Conservation (phyloP, 2,888 invertebrate genomes). For the Andrena chrysosceles region DNA sequence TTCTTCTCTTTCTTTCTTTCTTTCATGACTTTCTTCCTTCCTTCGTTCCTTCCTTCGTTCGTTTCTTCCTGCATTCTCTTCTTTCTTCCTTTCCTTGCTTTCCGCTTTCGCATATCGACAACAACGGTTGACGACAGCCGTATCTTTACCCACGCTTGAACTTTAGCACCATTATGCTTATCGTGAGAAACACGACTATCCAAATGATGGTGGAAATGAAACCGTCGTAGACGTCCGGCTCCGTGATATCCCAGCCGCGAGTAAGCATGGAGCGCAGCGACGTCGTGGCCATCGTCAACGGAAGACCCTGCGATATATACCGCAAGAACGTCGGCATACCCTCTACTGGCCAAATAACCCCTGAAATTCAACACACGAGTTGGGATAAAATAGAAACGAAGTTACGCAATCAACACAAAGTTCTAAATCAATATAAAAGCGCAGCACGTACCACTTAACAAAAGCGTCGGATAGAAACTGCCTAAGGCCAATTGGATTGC, state of each 20-base stretch:
- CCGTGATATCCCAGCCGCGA: conserved; percentile 93
- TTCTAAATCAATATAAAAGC: background rate
- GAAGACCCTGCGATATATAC: conserved; percentile 93
- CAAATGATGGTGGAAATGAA: conserved; percentile 94
- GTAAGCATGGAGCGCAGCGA: conserved; percentile 94
- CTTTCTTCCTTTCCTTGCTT: background rate
- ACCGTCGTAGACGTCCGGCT: conserved; percentile 94
- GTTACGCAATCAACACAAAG: no score
- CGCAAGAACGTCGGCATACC: conserved; percentile 95
- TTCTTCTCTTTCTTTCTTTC: no score
- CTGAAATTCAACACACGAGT: conserved; percentile 82
- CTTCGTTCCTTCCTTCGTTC: no score
- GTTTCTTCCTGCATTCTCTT: background rate
- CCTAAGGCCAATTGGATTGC: conserved; percentile 97
- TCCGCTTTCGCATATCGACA: background rate
- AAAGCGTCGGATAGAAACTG: conserved; percentile 96
- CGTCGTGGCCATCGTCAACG: conserved; percentile 96
- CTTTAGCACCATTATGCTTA: conserved; percentile 92
- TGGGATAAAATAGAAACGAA: no score
- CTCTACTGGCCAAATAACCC: conserved; percentile 98
- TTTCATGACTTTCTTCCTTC: background rate
- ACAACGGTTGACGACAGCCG: conserved; percentile 5
- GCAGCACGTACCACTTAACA: conserved; percentile 89
- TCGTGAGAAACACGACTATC: conserved; percentile 93
- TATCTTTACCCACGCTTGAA: conserved; percentile 91